A percentile compares a stretch with the other conserved stretches of the same genome.
Evolutionary conservation across 2,888 invertebrate species (phyloP).

Genomic region (Desoria tigrina): DNA sequence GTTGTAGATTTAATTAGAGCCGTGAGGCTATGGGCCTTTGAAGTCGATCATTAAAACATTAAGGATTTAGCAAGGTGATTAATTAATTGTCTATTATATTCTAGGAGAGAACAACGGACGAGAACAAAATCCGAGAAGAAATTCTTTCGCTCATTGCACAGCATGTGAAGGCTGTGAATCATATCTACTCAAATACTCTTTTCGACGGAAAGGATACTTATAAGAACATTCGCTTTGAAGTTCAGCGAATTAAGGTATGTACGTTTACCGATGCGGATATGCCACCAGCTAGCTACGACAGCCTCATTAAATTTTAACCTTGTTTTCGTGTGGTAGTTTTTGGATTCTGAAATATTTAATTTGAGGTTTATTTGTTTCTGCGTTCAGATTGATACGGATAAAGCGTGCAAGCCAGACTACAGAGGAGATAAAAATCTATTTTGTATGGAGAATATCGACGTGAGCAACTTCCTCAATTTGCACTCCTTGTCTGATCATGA

Average conservation of each 20-base stretch:
- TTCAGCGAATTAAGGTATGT: slow-evolving; percentile 75
- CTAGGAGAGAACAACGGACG: slow-evolving; percentile 55
- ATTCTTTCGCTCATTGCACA: slow-evolving; percentile 95
- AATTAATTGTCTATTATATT: slow-evolving; percentile 8
- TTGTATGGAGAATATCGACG: slow-evolving; percentile 96
- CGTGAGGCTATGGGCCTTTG: not conserved
- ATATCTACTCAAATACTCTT: slow-evolving; percentile 91
- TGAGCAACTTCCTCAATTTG: slow-evolving; percentile 96
- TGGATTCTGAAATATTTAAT: not conserved
- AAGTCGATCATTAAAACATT: not conserved
- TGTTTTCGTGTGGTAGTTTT: not conserved
- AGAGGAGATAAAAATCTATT: slow-evolving; percentile 78
- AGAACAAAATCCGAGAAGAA: slow-evolving; percentile 90
- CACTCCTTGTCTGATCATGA: slow-evolving; percentile 97
- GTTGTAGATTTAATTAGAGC: not conserved
- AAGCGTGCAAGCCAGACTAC: slow-evolving; percentile 69
- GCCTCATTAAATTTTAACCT: not conserved
- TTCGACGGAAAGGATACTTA: slow-evolving; percentile 76
- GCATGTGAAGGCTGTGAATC: slow-evolving; percentile 97
- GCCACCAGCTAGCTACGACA: not conserved
- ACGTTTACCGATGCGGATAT: not conserved
- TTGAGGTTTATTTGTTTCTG: slow-evolving; percentile 53
- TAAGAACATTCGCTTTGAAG: slow-evolving; percentile 94
- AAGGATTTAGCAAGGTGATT: not conserved
- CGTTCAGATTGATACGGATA: slow-evolving; percentile 85